These are phyloP conservation scores for Aporrectodea caliginosa DNA, from an alignment of 1,140 invertebrate genomes.

Conservation along the genomic window DNA sequence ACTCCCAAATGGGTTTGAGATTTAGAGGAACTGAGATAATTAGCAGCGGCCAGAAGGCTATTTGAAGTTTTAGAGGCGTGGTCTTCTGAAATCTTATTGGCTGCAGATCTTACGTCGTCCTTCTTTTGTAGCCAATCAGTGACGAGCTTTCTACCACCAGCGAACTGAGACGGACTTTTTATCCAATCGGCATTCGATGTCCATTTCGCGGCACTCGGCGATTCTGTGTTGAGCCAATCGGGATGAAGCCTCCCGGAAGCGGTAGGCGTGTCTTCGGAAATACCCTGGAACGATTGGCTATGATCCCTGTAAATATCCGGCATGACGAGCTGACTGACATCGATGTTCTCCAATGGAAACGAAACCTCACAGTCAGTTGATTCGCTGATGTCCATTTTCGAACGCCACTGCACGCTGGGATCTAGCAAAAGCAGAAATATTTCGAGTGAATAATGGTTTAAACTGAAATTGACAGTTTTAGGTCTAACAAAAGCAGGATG, in stretches of 20 bases:
- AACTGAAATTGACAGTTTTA: not conserved
- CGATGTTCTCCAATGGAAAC: not conserved
- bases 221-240: not conserved
- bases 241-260: not conserved
- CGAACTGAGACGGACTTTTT: not conserved
- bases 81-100: not conserved
- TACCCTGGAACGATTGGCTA: not conserved
- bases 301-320: not conserved
- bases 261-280: not conserved
- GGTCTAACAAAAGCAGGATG: not conserved
- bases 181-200: not conserved
- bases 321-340: not conserved
- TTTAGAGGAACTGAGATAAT: not conserved
- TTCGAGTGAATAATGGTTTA: not conserved
- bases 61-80: not conserved
- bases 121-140: not conserved
- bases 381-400: not conserved
- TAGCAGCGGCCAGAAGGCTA: not conserved
- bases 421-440: not conserved
- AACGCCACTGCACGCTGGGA: not conserved
- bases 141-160: not conserved
- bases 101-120: not conserved
- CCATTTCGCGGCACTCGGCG: not conserved
- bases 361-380: not conserved
- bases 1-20: not conserved